phyloP scores from a whole-genome alignment of 1,140 invertebrate genomes.

The Caenorhabditis remanei region DNA sequence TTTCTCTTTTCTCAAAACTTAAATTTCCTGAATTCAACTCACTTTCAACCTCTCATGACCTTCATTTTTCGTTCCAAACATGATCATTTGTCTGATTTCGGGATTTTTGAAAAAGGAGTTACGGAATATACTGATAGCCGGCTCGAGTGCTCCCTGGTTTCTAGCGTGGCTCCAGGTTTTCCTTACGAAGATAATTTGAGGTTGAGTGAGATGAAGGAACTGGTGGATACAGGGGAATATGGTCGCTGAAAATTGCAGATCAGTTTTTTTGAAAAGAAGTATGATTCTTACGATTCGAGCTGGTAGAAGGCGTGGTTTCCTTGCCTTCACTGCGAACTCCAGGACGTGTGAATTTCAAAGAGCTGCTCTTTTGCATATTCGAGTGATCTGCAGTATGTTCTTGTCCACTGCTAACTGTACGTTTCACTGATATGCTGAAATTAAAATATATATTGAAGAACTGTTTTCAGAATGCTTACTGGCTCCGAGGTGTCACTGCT shows the following conservation, averaged over 20 bases:
- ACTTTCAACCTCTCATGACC: slow-evolving; percentile 63
- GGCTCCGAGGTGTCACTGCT: slow-evolving; percentile 20
- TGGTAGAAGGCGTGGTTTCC: slow-evolving; percentile 48
- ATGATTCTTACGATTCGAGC: slow-evolving; percentile 47
- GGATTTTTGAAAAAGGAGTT: slow-evolving; percentile 67
- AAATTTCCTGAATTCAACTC: not conserved
- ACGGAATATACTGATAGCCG: slow-evolving; percentile 63
- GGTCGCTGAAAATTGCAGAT: slow-evolving; percentile 22
- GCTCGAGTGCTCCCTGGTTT: slow-evolving; percentile 63
- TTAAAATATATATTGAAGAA: not conserved
- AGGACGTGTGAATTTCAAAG: not conserved
- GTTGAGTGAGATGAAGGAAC: slow-evolving; percentile 55
- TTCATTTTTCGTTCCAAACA: slow-evolving; percentile 64
- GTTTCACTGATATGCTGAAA: slow-evolving; percentile 10
- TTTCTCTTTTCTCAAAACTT: not conserved
- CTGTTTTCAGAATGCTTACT: not conserved
- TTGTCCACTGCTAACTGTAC: slow-evolving; percentile 18
- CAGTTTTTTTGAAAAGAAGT: no score
- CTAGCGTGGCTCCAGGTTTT: slow-evolving; percentile 62
- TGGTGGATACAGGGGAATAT: slow-evolving; percentile 40
- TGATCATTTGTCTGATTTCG: slow-evolving; percentile 61
- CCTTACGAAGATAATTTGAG: slow-evolving; percentile 63
- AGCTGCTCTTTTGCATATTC: slow-evolving; percentile 38
- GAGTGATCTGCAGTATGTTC: slow-evolving; percentile 13
- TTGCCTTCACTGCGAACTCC: slow-evolving; percentile 23